A percentile compares a stretch with the other conserved stretches of the same genome.
Evolutionary conservation across 2,113 vertebrate species (phyloP).

Genomic region (Indri indri): DNA sequence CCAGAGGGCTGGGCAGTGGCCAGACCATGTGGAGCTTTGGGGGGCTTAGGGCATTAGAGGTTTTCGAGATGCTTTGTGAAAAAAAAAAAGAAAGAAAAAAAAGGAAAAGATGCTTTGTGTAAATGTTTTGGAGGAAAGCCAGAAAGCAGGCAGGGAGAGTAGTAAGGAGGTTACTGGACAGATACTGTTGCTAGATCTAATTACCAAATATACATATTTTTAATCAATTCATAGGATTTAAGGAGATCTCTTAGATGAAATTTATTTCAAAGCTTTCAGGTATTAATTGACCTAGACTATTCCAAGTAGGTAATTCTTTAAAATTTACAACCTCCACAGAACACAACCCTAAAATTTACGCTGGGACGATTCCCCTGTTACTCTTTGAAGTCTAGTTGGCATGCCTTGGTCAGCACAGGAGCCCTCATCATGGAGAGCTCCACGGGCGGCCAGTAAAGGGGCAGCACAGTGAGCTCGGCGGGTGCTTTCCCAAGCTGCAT

Average conservation of each 20-base stretch:
- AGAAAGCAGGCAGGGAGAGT: neutral
- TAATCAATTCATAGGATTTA: neutral
- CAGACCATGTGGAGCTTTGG: neutral
- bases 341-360: neutral
- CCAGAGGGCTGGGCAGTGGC: neutral
- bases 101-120: neutral
- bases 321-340: neutral
- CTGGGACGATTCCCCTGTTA: neutral
- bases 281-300: neutral
- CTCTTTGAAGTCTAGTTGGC: neutral
- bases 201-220: neutral
- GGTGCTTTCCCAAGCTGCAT: neutral
- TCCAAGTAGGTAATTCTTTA: neutral
- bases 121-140: neutral
- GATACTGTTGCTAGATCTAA: neutral
- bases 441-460: neutral
- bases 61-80: neutral
- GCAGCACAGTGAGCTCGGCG: neutral
- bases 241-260: neutral
- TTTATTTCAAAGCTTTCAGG: neutral
- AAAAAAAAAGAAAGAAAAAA: too few relatives aligned
- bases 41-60: neutral
- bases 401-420: neutral
- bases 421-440: neutral
- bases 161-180: neutral